These are phyloP conservation scores for Thaleichthys pacificus DNA, from an alignment of 2,797 vertebrate genomes.

Conservation along the genomic window DNA sequence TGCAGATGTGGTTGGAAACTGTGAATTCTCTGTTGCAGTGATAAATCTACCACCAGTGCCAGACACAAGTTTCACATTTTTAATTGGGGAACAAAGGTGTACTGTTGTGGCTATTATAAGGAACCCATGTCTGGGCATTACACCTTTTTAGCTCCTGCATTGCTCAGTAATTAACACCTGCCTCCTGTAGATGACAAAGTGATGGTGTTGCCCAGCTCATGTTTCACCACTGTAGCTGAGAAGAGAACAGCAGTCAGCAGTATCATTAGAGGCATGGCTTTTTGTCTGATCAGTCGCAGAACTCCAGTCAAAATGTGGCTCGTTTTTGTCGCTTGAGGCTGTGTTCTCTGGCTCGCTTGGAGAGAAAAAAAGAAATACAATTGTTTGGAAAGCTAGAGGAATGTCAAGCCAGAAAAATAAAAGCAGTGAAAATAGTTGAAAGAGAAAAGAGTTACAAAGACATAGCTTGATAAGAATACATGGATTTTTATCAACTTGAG, in stretches of 20 bases:
- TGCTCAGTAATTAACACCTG: slow-evolving; percentile 75
- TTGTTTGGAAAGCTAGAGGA: slow-evolving; percentile 7
- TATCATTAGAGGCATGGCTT: slow-evolving; percentile 44
- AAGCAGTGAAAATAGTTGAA: slow-evolving; percentile 50
- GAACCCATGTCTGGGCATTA: slow-evolving; percentile 50
- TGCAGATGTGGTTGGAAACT: slow-evolving; percentile 7
- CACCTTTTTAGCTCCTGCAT: slow-evolving; percentile 64
- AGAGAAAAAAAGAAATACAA: too few species aligned
- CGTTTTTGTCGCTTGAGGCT: slow-evolving; percentile 35
- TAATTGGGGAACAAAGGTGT: slow-evolving; percentile 73
- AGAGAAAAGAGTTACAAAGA: slow-evolving; percentile 1
- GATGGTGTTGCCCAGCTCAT: slow-evolving; percentile 43
- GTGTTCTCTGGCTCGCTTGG: slow-evolving; percentile 22
- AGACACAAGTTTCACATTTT: slow-evolving; percentile 41
- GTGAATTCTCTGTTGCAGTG: slow-evolving; percentile 27
- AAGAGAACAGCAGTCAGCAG: slow-evolving; percentile 33
- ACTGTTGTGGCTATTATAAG: slow-evolving; percentile 55
- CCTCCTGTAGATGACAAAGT: slow-evolving; percentile 49
- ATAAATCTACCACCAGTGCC: slow-evolving; percentile 40
- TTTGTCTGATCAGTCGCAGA: slow-evolving; percentile 13
- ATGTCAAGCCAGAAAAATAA: slow-evolving; percentile 59
- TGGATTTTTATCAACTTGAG: slow-evolving; percentile 60
- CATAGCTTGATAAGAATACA: slow-evolving; percentile 49
- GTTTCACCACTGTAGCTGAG: slow-evolving; percentile 31
- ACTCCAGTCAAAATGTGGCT: slow-evolving; percentile 35